Base-by-base conservation (phyloP, 2,797 vertebrate genomes). In the Peromyscus nudipes region DNA sequence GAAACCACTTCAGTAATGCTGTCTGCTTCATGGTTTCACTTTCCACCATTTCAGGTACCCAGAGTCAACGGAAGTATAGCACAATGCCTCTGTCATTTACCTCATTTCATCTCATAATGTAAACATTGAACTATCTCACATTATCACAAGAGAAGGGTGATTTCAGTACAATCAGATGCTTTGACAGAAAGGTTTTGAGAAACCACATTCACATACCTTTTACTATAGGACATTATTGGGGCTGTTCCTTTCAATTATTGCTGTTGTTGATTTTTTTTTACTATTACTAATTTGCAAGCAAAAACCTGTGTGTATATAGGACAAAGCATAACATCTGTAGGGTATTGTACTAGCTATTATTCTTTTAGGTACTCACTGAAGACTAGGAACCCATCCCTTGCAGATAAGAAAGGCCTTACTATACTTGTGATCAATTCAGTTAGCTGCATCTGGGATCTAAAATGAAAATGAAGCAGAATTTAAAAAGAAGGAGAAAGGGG, bases 401-500 rank as follows among this genome's bases (percentile, higher is more conserved):
- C 8, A 71, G 52, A 71, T 73, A 83, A 46, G 52, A 21, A 6
- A 31, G 37, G n/a, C 14, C 3, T 79, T 73, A 27, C 40, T 46
- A 83, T 84, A 49, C 40, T 94, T 89, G 43, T 40, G 31, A 92
- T 29, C 77, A 83, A 64, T 57, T 46, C 16, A 82, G 49, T 77
- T 85, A 95, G 27, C 55, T 81, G 77, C 7, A 91, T 3, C 40
- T 79, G 40, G 73, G 83, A 82, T 89, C 14, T n/a, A 76, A 77
- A 94, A 88, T 31, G 76, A 71, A 91, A 95, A 69, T 62, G 80
- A 91, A 95, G 57, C 81, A 93, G 69, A 84, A 60, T 49, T 95
- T 96, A 19, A 52, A 82, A 91, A 71, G 29, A 49, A 57, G 79
- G 19, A 27, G 25, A 29, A 21, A n/a, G 25, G 21, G 40, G 34